Percentiles rank a stretch among this genome's conserved stretches.
phyloP scores from a whole-genome alignment of 2,797 vertebrate genomes.

The Coreius guichenoti region DNA sequence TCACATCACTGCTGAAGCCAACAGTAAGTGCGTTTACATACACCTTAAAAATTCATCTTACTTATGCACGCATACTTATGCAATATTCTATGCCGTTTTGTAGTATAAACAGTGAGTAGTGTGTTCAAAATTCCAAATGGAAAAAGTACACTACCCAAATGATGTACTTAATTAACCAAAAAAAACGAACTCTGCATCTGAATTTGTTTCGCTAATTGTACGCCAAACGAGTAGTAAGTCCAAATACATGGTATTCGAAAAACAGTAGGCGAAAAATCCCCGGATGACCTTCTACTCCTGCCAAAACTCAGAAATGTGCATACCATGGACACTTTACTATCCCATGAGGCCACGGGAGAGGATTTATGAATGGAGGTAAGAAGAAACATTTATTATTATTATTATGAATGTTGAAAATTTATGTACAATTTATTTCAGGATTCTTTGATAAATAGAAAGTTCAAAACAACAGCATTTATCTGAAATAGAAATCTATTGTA shows the following conservation, averaged over 20 bases:
- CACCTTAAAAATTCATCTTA: background rate
- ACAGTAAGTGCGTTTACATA: background rate
- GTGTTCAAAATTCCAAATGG: background rate
- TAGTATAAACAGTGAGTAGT: background rate
- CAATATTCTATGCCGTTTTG: background rate
- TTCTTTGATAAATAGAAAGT: no score
- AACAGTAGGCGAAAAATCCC: no score
- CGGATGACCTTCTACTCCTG: no score
- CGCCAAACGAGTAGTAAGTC: background rate
- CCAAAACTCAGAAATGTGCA: background rate
- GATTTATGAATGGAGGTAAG: no score
- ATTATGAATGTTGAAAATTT: no score
- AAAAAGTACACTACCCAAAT: background rate
- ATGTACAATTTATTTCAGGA: no score
- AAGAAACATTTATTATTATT: no score
- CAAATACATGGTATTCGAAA: background rate
- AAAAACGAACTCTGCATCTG: no score
- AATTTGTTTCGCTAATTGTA: no score
- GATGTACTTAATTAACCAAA: background rate
- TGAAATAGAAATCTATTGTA: no score
- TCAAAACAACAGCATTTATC: no score
- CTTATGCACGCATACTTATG: background rate
- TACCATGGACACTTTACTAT: background rate
- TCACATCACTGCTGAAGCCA: background rate
- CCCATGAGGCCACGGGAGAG: no score